Percentiles rank a stretch among this genome's conserved stretches.
These are phyloP conservation scores for Micromussa lordhowensis DNA, from an alignment of 92 coral and sea anemone genomes.

Conservation along the genomic window DNA sequence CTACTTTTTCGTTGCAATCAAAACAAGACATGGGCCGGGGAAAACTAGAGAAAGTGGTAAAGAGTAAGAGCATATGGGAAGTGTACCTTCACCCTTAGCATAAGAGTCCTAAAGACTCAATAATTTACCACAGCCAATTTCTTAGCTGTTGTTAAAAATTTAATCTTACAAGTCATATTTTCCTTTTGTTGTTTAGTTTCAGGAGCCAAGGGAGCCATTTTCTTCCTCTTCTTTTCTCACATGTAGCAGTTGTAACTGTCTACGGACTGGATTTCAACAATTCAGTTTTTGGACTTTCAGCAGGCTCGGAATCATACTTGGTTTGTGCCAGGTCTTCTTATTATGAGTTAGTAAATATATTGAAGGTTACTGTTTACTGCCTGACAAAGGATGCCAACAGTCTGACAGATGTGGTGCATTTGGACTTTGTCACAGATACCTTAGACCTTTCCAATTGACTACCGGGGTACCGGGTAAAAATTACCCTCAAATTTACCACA, in stretches of 20 bases:
- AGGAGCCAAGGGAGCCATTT: conserved; percentile 39
- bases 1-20: no score
- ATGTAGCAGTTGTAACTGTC: conserved; percentile 11
- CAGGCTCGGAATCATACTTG: conserved; percentile 50
- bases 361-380: no score
- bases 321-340: conserved; percentile 5
- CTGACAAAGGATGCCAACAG: no score
- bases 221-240: conserved; percentile 27
- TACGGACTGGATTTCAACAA: conserved; percentile 30
- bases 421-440: no score
- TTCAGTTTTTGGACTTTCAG: conserved; percentile 24
- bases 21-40: no score
- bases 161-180: neutral
- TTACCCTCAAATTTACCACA: no score
- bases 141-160: neutral
- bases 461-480: no score
- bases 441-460: no score
- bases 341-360: neutral
- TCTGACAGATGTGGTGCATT: no score
- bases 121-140: neutral
- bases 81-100: neutral
- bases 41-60: no score
- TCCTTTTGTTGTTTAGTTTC: conserved; percentile 24
- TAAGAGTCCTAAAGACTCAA: neutral
- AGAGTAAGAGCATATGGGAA: no score